These are phyloP conservation scores for Ibycter americanus DNA, from an alignment of 2,797 vertebrate species.

Conservation along the genomic window DNA sequence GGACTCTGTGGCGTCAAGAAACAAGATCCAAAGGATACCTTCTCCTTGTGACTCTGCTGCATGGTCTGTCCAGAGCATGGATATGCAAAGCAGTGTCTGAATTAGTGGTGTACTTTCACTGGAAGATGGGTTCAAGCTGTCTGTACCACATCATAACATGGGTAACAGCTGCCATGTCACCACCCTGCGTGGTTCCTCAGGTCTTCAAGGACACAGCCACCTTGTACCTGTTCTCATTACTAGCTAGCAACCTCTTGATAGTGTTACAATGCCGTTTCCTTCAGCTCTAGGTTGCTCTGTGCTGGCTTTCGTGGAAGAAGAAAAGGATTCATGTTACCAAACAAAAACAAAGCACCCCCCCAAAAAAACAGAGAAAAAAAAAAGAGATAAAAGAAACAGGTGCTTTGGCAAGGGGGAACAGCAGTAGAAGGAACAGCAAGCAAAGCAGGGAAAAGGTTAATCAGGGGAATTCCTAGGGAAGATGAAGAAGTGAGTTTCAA, in stretches of 20 bases:
- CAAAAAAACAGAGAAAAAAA: not conserved
- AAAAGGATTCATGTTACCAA: not conserved
- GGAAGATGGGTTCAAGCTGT: not conserved
- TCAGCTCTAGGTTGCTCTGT: not conserved
- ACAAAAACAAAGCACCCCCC: not conserved
- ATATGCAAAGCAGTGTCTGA: not conserved
- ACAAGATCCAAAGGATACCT: not conserved
- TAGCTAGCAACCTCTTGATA: not conserved
- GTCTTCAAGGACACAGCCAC: not conserved
- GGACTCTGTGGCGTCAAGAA: not conserved
- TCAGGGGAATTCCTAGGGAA: not conserved
- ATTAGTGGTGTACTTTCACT: not conserved
- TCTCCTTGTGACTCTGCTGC: not conserved
- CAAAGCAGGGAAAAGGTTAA: not conserved
- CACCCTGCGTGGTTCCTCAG: not conserved
- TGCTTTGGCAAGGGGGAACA: not conserved
- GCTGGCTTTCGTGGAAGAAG: not conserved
- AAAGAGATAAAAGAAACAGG: not conserved
- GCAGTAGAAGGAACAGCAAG: not conserved
- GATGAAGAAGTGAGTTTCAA: not conserved
- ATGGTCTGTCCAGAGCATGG: not conserved
- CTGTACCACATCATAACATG: not conserved
- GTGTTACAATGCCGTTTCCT: not conserved
- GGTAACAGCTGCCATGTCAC: not conserved
- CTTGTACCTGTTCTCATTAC: not conserved